These are phyloP conservation scores for Artemisiospiza belli DNA, from an alignment of 2,113 vertebrate genomes.

Conservation along the genomic window DNA sequence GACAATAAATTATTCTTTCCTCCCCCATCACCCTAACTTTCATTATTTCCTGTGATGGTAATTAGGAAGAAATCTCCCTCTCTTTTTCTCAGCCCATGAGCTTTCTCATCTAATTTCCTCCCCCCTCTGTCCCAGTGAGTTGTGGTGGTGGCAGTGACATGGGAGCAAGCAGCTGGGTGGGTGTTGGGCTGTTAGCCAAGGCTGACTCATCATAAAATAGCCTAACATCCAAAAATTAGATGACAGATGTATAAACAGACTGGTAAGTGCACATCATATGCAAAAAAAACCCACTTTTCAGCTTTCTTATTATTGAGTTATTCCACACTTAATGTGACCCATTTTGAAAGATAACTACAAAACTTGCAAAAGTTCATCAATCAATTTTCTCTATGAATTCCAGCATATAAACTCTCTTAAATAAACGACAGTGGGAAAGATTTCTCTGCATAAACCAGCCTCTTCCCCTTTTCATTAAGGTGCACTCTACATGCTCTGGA, in stretches of 20 bases:
- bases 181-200: background rate
- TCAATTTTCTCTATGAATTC: background rate
- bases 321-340: background rate
- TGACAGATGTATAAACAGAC: background rate
- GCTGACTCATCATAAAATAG: background rate
- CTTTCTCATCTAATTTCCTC: background rate
- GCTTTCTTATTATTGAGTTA: background rate
- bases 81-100: background rate
- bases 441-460: background rate
- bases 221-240: background rate
- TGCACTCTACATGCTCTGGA: background rate
- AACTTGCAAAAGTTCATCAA: background rate
- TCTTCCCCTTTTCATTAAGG: background rate
- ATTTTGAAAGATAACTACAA: background rate
- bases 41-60: background rate
- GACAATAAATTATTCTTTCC: background rate
- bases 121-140: background rate
- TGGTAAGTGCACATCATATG: background rate
- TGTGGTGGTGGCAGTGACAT: background rate
- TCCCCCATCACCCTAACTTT: fast-evolving
- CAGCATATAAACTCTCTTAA: background rate
- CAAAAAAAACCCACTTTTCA: background rate
- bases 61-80: background rate
- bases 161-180: background rate
- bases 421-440: background rate